Evolutionary conservation across 2,888 invertebrate species (phyloP), one percentile per base, ranked within the genome.

Genomic region (Caenorhabditis macrosperma): DNA sequence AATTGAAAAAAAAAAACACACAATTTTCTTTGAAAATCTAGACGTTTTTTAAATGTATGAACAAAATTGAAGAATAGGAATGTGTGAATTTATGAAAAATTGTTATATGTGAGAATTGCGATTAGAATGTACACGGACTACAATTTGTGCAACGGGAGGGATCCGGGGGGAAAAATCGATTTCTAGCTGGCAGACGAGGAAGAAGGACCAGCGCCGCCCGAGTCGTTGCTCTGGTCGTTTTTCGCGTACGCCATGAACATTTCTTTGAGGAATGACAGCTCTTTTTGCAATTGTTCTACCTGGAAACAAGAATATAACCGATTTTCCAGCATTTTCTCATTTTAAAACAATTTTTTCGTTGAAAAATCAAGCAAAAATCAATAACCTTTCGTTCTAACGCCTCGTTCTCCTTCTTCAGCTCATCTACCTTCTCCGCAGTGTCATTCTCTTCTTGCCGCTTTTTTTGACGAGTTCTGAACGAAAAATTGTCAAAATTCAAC

Each of bases 191-290:
- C 35, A 4, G 57, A 4, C 15, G 57, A 4, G 24, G 57, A 1
- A n/a, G n/a, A n/a, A n/a, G n/a, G 0, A 48, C n/a, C 28, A 64
- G 52, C 26, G 71, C 54, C 10, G 74, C 12, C 77, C 57, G 26
- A 54, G 28, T 38, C 57, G 57, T 57, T 57, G 28, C 66, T 75
- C 17, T 61, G 60, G 35, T 59, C 64, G 28, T 72, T 67, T 54
- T 84, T 81, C 10, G 90, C 90, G 66, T 86, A 89, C 0, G 84
- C 86, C 33, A 90, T 84, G 48, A 90, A 88, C 89, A 90, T 90
- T 71, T 90, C 90, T 75, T 90, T 90, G 38, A 90, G 82, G 41
- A 91, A 87, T 5, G 81, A 67, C 44, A 91, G 79, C 69, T 90
- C 89, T 44, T 86, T 86, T 60, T 89, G 85, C 67, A 91, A 81